Percentiles rank a stretch among this genome's conserved stretches.
Evolutionary conservation across 30 jellyfish, hydroid and myxozoan genomes (phyloP).

Genomic region (Hydractinia symbiolongicarpus): DNA sequence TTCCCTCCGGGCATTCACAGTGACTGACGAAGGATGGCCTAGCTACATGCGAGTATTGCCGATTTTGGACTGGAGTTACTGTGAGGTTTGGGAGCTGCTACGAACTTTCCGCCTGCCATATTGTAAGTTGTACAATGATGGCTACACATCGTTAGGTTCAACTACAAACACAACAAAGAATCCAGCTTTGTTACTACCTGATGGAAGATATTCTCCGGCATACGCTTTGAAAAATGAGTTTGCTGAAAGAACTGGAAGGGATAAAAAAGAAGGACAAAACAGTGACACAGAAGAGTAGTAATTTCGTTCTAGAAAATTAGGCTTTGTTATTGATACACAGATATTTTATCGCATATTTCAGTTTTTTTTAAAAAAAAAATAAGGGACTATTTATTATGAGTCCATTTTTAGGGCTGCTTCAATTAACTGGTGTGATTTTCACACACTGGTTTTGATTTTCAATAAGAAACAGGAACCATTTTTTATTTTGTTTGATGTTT

Average conservation of each 20-base stretch:
- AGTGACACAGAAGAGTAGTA: no score
- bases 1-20: conserved; percentile 57
- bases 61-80: conserved; percentile 87
- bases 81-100: conserved; percentile 84
- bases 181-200: conserved; percentile 42
- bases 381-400: no score
- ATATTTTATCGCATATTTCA: no score
- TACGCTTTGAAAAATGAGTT: conserved; percentile 49
- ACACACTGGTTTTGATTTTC: no score
- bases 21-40: conserved; percentile 93
- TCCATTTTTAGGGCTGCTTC: no score
- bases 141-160: conserved; percentile 91
- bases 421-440: no score
- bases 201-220: conserved; percentile 88
- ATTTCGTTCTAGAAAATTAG: no score
- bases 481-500: no score
- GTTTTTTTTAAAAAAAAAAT: no score
- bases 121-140: conserved; percentile 77
- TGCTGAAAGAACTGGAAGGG: conserved; percentile 70
- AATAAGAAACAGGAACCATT: no score
- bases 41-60: conserved; percentile 83
- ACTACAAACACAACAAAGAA: conserved; percentile 65
- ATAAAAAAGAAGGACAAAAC: background rate
- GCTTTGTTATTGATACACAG: no score
- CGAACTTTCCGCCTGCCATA: conserved; percentile 54